Base-by-base conservation (phyloP, 2,797 vertebrate genomes). In the Tauraco hartlaubi region DNA sequence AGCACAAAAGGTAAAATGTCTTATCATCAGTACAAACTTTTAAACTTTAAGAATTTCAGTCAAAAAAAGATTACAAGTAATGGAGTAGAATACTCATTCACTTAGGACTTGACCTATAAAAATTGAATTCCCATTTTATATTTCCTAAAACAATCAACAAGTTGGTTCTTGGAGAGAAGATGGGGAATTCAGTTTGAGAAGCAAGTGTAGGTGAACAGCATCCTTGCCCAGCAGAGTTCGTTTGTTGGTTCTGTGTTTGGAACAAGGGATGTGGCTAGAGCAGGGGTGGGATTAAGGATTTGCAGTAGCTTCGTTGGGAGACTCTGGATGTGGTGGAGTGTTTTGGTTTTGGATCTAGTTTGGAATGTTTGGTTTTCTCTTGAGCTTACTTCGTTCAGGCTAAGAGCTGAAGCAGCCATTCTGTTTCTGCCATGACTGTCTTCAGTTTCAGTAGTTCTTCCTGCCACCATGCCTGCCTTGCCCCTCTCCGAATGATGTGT, bases 1-100 rank as follows among this genome's bases (percentile, higher is more conserved):
- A 98, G 98, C 99, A 85, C 99, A 99, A 94, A 99, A 99, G 99
- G 99, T 99, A 98, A 94, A 81, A 90, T 26, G 23, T 93, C 8
- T 1, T 86, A 6, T 69, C 46, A 85, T 63, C 23, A 43, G 13
- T 82, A 63, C 17, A 68, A 26, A 48, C 12, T 63, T 67, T 7
- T 46, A 67, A 66, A 73, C 5, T 22, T 73, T 12, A 29, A 68
- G 12, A 52, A 69, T 2, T 31, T 92, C 5, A 33, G 5, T 28
- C 31, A 41, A 37, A 58, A 92, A 56, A 31, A 63, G 15, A 7
- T 67, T 63, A 19, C 25, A 85, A 31, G 21, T 46, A 71, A 21
- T 28, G 20, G 23, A 92, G 41, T 15, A 39, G 22, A 62, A 58
- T 80, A 11, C 6, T 93, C 14, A 9, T 18, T 73, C 28, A 37